Percentiles rank a stretch among this genome's conserved stretches.
phyloP scores from a whole-genome alignment of 2,113 vertebrate species.

The Calcarius ornatus region DNA sequence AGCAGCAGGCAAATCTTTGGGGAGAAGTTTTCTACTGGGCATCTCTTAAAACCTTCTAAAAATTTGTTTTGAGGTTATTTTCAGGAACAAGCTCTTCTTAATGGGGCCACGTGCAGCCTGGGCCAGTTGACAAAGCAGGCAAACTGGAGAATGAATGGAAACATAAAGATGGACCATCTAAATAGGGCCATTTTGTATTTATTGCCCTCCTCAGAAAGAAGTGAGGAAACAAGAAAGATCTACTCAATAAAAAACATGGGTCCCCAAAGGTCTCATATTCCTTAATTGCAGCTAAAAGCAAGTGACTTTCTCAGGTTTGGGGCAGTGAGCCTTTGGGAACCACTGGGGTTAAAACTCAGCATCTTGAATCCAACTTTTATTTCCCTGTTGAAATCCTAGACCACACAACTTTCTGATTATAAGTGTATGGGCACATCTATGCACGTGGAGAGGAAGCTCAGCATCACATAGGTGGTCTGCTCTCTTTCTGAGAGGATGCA shows the following conservation, averaged over 20 bases:
- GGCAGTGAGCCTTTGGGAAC: neutral
- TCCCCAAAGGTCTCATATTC: neutral
- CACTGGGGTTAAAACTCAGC: constrained; percentile 28
- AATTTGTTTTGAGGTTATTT: neutral
- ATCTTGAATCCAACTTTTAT: constrained; percentile 37
- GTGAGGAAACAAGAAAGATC: neutral
- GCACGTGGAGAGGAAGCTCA: neutral
- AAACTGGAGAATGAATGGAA: neutral
- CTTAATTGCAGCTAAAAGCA: constrained; percentile 30
- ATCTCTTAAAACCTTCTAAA: neutral
- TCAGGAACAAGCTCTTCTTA: neutral
- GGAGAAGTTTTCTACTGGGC: neutral
- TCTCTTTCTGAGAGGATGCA: neutral
- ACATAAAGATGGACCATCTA: neutral
- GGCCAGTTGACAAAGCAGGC: neutral
- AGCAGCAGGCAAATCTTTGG: neutral
- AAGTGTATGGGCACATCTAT: neutral
- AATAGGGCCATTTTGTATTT: neutral
- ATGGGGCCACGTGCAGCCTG: neutral
- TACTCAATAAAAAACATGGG: neutral
- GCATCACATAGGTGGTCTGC: constrained; percentile 28
- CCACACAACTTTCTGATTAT: constrained; percentile 38
- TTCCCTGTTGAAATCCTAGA: constrained; percentile 40
- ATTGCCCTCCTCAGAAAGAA: constrained; percentile 22
- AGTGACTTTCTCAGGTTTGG: constrained; percentile 50